A percentile compares a stretch with the other conserved stretches of the same genome.
These are phyloP conservation scores for Anolis carolinensis DNA, from an alignment of 2,113 vertebrate species.

Conservation along the genomic window DNA sequence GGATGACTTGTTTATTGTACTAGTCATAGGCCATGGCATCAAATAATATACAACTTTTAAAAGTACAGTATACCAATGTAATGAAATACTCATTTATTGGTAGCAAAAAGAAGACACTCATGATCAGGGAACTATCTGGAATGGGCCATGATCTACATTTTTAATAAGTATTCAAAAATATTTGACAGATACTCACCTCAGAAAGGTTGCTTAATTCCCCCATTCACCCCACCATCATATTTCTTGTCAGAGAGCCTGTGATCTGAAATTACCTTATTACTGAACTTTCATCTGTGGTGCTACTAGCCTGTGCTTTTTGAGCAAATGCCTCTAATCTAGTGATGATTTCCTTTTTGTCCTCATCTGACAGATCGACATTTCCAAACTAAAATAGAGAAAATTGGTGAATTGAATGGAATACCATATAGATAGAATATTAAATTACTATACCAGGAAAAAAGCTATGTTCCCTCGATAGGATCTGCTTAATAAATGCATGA, in stretches of 20 bases:
- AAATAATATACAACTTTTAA: no score
- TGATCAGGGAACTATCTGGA: neutral
- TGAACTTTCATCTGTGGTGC: neutral
- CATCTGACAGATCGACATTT: neutral
- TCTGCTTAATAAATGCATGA: neutral
- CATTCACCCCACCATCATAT: neutral
- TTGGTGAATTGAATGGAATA: neutral
- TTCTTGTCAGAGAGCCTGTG: neutral
- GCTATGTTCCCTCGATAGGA: no score
- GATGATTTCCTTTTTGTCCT: neutral
- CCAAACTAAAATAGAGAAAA: constrained; percentile 10
- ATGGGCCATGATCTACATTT: neutral
- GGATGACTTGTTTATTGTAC: no score
- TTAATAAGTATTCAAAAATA: neutral
- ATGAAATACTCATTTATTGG: neutral
- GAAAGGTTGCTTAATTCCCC: neutral
- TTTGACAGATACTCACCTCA: neutral
- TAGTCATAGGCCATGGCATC: no score
- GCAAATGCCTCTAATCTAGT: neutral
- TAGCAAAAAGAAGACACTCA: neutral
- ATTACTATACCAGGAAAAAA: neutral
- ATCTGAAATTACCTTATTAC: neutral
- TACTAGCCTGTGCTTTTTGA: fast-evolving
- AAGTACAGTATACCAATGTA: no score
- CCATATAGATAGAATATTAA: neutral